A percentile compares a stretch with the other conserved stretches of the same genome.
Conservation (phyloP, 2,797 vertebrate genomes). For the Sarcoramphus papa region DNA sequence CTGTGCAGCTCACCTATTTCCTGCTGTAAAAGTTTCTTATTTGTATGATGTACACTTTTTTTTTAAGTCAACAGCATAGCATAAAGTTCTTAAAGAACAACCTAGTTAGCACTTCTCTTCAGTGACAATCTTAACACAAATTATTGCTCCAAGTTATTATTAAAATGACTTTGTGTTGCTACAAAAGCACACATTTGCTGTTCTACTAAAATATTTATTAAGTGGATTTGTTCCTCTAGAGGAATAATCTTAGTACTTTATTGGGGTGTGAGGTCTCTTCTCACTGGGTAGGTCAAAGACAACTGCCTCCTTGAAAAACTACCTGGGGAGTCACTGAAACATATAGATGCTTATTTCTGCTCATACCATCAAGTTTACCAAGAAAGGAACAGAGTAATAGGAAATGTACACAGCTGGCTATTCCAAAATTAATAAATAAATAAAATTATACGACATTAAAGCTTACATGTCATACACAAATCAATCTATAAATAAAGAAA, state of each 20-base stretch:
- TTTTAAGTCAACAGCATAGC: background rate
- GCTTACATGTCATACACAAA: background rate
- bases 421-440: background rate
- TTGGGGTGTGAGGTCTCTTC: background rate
- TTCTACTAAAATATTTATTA: background rate
- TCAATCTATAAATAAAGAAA: background rate
- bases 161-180: background rate
- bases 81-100: background rate
- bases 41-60: background rate
- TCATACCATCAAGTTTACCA: background rate
- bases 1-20: background rate
- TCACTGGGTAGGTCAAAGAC: background rate
- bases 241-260: background rate
- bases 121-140: rapidly evolving
- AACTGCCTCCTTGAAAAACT: background rate
- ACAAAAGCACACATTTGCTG: background rate
- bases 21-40: background rate
- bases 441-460: background rate
- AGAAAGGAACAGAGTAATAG: background rate
- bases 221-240: background rate
- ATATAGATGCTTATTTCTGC: background rate
- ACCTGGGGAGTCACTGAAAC: background rate
- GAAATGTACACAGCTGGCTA: background rate
- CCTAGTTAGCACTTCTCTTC: background rate
- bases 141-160: background rate